Percentiles rank a stretch among this genome's conserved stretches.
Evolutionary conservation across 2,113 vertebrate species (phyloP).

Genomic region (Seriola quinqueradiata): DNA sequence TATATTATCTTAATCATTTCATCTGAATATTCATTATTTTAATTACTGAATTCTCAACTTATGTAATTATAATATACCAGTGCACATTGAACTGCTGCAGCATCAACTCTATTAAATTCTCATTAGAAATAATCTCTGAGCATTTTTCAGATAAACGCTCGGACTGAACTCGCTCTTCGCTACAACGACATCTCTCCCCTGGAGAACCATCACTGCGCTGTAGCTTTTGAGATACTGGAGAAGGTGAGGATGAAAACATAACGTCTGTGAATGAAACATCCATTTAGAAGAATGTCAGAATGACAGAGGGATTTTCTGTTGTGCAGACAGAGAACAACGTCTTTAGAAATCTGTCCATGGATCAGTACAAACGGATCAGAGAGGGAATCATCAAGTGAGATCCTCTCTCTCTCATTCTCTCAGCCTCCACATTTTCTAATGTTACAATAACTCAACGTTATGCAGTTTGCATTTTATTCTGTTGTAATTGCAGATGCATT

Average conservation of each 20-base stretch:
- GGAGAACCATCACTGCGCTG: constrained; percentile 88
- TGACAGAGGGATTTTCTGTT: neutral
- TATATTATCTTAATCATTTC: too few relatives aligned
- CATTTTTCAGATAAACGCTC: constrained; percentile 84
- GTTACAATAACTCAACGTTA: neutral
- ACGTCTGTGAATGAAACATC: neutral
- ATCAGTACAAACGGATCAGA: constrained; percentile 86
- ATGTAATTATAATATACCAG: too few relatives aligned
- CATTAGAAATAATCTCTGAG: neutral
- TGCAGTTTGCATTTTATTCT: neutral
- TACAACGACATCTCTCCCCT: constrained; percentile 89
- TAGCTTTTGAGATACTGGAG: constrained; percentile 86
- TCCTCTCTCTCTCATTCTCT: neutral
- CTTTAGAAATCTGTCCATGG: constrained; percentile 85
- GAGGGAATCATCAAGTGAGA: constrained; percentile 88
- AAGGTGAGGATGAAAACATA: constrained; percentile 64
- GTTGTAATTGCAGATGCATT: constrained; percentile 78
- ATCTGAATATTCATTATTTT: too few relatives aligned
- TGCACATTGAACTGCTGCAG: too few relatives aligned
- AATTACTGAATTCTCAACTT: too few relatives aligned
- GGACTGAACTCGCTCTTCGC: constrained; percentile 85
- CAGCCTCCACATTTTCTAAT: neutral
- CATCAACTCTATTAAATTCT: neutral
- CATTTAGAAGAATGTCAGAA: neutral
- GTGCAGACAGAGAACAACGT: constrained; percentile 85